Conservation (phyloP, 2,113 vertebrate genomes). For the Salvelinus alpinus region DNA sequence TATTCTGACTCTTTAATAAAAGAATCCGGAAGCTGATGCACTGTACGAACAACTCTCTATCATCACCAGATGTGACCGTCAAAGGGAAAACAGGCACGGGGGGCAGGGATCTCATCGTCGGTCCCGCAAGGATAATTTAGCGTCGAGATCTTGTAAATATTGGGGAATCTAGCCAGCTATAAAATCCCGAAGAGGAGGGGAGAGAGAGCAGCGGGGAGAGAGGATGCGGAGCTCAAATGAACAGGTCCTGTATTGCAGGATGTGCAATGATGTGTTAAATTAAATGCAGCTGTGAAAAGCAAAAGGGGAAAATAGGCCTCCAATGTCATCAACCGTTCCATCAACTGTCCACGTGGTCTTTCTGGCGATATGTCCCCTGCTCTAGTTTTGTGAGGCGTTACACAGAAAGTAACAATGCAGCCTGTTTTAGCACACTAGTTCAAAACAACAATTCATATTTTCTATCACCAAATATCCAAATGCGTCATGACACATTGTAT, state of each 20-base stretch:
- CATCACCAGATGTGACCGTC: conserved; percentile 70
- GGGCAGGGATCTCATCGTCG: conserved; percentile 45
- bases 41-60: conserved; percentile 65
- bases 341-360: conserved; percentile 30
- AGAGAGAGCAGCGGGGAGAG: conserved; percentile 40
- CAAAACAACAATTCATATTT: background rate
- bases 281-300: conserved; percentile 79
- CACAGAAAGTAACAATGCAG: background rate
- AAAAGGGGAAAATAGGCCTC: conserved; percentile 56
- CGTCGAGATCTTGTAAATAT: conserved; percentile 79
- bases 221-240: conserved; percentile 62
- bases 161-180: conserved; percentile 66
- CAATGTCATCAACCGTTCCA: conserved; percentile 39
- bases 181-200: conserved; percentile 48
- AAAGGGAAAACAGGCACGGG: conserved; percentile 60
- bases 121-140: conserved; percentile 76
- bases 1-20: conserved; percentile 40
- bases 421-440: background rate
- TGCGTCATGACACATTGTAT: background rate
- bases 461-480: background rate
- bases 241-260: conserved; percentile 79
- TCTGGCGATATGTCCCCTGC: conserved; percentile 26
- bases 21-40: conserved; percentile 62
- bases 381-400: background rate
- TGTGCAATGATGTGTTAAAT: conserved; percentile 84